Percentiles rank a stretch among this genome's conserved stretches.
Conservation (phyloP, 2,113 vertebrate species). For the Connochaetes taurinus region DNA sequence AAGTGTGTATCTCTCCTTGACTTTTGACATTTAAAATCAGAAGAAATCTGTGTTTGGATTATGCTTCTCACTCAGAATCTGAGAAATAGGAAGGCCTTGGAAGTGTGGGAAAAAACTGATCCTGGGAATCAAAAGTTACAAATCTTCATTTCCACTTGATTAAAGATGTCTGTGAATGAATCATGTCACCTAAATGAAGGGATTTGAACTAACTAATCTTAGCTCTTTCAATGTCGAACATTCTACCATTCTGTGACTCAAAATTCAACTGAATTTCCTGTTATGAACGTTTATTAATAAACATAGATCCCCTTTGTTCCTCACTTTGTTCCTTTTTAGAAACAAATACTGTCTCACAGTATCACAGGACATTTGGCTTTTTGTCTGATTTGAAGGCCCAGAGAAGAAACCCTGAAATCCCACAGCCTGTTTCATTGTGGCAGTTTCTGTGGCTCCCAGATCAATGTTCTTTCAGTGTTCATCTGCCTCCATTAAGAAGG, state of each 20-base stretch:
- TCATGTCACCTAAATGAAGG: background rate
- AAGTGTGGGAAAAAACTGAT: background rate
- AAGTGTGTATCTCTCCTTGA: background rate
- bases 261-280: background rate
- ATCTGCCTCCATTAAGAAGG: background rate
- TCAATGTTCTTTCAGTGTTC: background rate
- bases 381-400: background rate
- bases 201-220: background rate
- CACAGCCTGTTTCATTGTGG: background rate
- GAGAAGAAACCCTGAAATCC: background rate
- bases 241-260: background rate
- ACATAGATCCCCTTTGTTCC: background rate
- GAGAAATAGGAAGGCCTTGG: background rate
- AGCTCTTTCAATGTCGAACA: background rate
- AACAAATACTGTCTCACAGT: background rate
- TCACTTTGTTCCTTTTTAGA: background rate
- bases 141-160: background rate
- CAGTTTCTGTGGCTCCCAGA: background rate
- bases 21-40: background rate
- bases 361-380: background rate
- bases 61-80: slow-evolving; percentile 2
- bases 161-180: background rate
- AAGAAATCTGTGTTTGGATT: background rate
- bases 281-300: background rate
- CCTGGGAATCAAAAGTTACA: background rate